Base-by-base conservation (phyloP, 2,113 vertebrate genomes). In the Trinectes maculatus region DNA sequence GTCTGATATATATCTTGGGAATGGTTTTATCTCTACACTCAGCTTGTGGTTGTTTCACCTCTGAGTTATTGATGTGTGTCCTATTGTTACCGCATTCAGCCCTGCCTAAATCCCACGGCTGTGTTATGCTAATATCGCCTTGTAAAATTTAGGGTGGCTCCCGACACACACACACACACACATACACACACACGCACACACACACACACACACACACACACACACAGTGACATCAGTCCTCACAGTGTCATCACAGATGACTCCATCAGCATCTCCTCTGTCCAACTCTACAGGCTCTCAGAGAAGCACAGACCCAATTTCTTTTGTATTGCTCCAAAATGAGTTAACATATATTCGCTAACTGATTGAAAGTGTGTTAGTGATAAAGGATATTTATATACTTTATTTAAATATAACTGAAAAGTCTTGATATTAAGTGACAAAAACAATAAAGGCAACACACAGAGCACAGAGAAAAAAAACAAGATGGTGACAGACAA, bases 41-140 rank as follows among this genome's bases (percentile, higher is more conserved):
- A 89, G 85, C 55, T 42, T 74, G 76, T 36, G 66, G 77, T 52
- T 52, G 53, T 48, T 51, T 76, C 70, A 70, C 85, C 78, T 72
- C 73, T 61, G 67, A 57, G 82, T 87, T 80, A 90, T 90, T 90
- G 83, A 81, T 87, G 84, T 53, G 61, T 80, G 47, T 78, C 31
- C 68, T 43, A 81, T 89, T 89, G 82, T 84, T 75, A 34, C 3
- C 44, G 33, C n/a, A 8, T 29, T 21, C 59, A 28, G 52, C 48
- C 4, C 28, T 33, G 18, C 24, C 48, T 36, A 7, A 15, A 78
- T 43, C 65, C 61, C 16, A 8, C 3, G 2, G 40, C 68, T 71
- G 70, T 82, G 55, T 74, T 43, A 60, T 82, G 83, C n/a, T 85
- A 72, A 81, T 74, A 0, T 0, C 0, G 5, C 5, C 5, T 24